phyloP scores from a whole-genome alignment of 2,113 vertebrate species.

The Carassius auratus region DNA sequence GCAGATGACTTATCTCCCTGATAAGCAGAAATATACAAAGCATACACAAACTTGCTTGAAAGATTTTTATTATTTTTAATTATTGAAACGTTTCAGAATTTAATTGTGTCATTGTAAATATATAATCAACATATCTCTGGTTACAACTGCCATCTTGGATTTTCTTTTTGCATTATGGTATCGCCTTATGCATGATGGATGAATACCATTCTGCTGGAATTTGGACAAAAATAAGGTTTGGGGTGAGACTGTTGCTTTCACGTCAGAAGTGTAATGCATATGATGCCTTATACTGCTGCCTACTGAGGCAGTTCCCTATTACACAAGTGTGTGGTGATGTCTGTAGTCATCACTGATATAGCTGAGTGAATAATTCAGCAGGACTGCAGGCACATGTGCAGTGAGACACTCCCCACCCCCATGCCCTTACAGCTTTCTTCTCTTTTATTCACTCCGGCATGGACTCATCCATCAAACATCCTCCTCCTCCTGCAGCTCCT shows the following conservation, averaged over 20 bases:
- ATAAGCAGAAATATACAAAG: neutral
- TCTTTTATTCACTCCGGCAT: neutral
- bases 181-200: too few relatives aligned
- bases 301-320: neutral
- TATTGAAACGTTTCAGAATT: neutral
- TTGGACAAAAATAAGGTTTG: too few relatives aligned
- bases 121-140: too few relatives aligned
- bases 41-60: neutral
- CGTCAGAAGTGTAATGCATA: neutral
- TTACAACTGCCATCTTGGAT: too few relatives aligned
- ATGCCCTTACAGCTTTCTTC: neutral
- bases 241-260: neutral
- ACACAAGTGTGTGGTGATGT: neutral
- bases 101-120: neutral
- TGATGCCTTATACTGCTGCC: neutral
- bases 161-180: too few relatives aligned
- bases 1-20: neutral
- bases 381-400: conserved; percentile 37
- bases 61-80: neutral
- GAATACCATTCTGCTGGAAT: too few relatives aligned
- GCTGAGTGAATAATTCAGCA: conserved; percentile 73
- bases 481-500: neutral
- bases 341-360: conserved; percentile 8
- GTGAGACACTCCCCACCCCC: neutral
- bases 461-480: conserved; percentile 1